These are phyloP conservation scores for Catostomus latipinnis DNA, from an alignment of 2,797 vertebrate species.

Conservation along the genomic window DNA sequence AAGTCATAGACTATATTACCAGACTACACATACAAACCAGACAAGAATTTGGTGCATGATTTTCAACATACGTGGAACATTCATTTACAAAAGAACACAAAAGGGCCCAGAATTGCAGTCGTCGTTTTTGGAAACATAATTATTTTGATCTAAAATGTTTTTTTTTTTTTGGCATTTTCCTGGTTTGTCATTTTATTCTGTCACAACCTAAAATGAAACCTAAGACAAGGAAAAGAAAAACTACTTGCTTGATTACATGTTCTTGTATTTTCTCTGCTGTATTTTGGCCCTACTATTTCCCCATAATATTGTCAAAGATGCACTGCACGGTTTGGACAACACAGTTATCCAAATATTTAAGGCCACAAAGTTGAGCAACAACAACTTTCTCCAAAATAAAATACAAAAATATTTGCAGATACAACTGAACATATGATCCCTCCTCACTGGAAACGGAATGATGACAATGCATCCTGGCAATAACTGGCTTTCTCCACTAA, in stretches of 20 bases:
- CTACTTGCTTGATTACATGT: slow-evolving; percentile 57
- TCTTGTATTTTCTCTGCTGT: slow-evolving; percentile 17
- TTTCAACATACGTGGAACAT: background rate
- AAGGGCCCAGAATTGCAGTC: background rate
- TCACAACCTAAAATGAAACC: slow-evolving; percentile 49
- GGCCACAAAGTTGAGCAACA: slow-evolving; percentile 75
- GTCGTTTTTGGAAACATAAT: slow-evolving; percentile 39
- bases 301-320: slow-evolving; percentile 49
- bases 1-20: slow-evolving; percentile 3
- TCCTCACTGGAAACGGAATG: slow-evolving; percentile 53
- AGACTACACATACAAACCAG: slow-evolving; percentile 18
- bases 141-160: background rate
- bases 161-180: slow-evolving; percentile 57
- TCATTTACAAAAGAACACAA: slow-evolving; percentile 2
- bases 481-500: slow-evolving; percentile 40
- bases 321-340: slow-evolving; percentile 53
- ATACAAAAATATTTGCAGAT: slow-evolving; percentile 66
- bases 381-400: slow-evolving; percentile 38
- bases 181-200: slow-evolving; percentile 44
- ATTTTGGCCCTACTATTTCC: slow-evolving; percentile 44
- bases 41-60: background rate
- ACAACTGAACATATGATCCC: slow-evolving; percentile 55
- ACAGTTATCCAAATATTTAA: slow-evolving; percentile 67
- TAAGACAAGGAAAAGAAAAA: slow-evolving; percentile 44
- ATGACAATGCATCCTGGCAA: slow-evolving; percentile 55